Evolutionary conservation across 2,888 invertebrate genomes (phyloP).

Genomic region (Ormyrus thymus): DNA sequence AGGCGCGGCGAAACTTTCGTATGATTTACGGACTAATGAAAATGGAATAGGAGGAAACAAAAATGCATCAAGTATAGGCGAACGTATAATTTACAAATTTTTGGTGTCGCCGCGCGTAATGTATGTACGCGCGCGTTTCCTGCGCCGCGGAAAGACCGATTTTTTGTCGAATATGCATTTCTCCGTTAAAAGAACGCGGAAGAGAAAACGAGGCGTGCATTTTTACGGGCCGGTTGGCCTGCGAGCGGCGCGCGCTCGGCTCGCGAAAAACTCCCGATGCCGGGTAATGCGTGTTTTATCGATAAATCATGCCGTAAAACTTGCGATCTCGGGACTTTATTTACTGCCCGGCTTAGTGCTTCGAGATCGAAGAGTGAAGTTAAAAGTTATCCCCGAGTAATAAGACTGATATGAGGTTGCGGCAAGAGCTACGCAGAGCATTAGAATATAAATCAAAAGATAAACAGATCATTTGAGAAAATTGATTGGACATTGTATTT

Average conservation of each 20-base stretch:
- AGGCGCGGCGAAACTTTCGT: neutral
- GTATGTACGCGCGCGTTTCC: neutral
- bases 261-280: conserved; percentile 21
- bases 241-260: conserved; percentile 7
- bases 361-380: too few species aligned
- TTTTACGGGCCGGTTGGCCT: conserved; percentile 21
- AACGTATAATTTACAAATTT: conserved; percentile 19
- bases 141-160: conserved; percentile 13
- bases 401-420: too few species aligned
- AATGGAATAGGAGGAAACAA: conserved; percentile 23
- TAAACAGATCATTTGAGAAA: too few species aligned
- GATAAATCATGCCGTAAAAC: conserved; percentile 38
- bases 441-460: too few species aligned
- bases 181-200: conserved; percentile 47
- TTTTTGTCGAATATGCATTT: conserved; percentile 45
- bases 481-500: too few species aligned
- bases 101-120: conserved; percentile 14
- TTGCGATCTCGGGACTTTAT: conserved; percentile 6
- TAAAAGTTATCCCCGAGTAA: too few species aligned
- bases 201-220: conserved; percentile 36
- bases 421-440: too few species aligned
- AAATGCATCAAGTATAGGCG: neutral
- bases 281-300: conserved; percentile 29
- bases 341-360: too few species aligned
- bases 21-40: conserved; percentile 27